Percentiles rank a stretch among this genome's conserved stretches.
Evolutionary conservation across 2,888 invertebrate genomes (phyloP).

Genomic region (Nysson spinosus): DNA sequence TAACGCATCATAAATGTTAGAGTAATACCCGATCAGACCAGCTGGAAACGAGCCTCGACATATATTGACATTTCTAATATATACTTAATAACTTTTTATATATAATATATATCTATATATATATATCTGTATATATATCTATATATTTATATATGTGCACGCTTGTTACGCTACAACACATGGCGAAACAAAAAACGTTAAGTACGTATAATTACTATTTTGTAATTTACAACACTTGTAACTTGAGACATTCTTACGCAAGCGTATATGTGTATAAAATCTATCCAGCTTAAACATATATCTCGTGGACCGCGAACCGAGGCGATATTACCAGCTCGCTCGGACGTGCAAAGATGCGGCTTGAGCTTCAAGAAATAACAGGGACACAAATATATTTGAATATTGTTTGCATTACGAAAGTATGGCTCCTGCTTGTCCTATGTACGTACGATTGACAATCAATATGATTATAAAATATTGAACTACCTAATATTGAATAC

Average conservation of each 20-base stretch:
- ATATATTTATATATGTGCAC: conserved; percentile 42
- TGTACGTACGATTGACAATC: conserved; percentile 21
- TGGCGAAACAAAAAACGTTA: conserved; percentile 54
- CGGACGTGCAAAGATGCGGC: conserved; percentile 30
- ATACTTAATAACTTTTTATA: conserved; percentile 45
- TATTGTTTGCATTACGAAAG: background rate
- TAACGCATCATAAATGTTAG: conserved; percentile 56
- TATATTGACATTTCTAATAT: conserved; percentile 57
- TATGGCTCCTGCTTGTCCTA: conserved; percentile 1
- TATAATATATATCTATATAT: conserved; percentile 42
- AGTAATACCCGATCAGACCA: conserved; percentile 70
- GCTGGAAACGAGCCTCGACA: conserved; percentile 72
- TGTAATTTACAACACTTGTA: conserved; percentile 48
- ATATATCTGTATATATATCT: conserved; percentile 48
- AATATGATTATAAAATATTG: conserved; percentile 7
- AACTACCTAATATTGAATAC: conserved; percentile 5
- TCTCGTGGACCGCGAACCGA: conserved; percentile 42
- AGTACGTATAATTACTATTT: conserved; percentile 53
- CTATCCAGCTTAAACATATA: conserved; percentile 51
- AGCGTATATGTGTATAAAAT: conserved; percentile 57
- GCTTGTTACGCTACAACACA: conserved; percentile 54
- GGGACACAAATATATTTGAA: conserved; percentile 7
- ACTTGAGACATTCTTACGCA: conserved; percentile 42
- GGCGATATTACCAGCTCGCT: conserved; percentile 44
- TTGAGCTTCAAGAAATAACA: conserved; percentile 31